phyloP scores from a whole-genome alignment of 1,140 invertebrate genomes.

The Anastatus disparis region DNA sequence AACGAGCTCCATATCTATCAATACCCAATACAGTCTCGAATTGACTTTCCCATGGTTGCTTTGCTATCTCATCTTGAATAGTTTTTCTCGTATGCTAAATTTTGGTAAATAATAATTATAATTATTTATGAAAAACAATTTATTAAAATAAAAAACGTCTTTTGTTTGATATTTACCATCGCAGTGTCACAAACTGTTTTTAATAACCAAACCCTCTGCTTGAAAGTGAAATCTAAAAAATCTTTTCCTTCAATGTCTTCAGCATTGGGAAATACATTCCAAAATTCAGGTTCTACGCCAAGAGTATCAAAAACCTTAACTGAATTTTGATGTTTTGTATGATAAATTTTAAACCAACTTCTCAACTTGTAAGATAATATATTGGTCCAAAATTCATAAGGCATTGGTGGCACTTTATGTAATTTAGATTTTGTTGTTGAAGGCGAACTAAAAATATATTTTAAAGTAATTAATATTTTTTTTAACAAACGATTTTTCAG shows the following conservation, averaged over 20 bases:
- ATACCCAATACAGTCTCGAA: slow-evolving; percentile 65
- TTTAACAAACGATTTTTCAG: too few relatives aligned
- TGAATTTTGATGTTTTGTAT: slow-evolving; percentile 61
- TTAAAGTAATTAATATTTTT: too few relatives aligned
- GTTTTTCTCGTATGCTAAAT: slow-evolving; percentile 60
- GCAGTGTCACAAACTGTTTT: slow-evolving; percentile 72
- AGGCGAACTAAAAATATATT: slow-evolving; percentile 51
- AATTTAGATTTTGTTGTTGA: slow-evolving; percentile 53
- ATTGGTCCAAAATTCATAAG: slow-evolving; percentile 71
- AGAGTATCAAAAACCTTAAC: slow-evolving; percentile 68
- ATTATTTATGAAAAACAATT: too few relatives aligned
- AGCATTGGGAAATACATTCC: slow-evolving; percentile 65
- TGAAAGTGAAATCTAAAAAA: slow-evolving; percentile 71
- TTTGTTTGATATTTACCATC: slow-evolving; percentile 60
- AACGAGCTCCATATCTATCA: slow-evolving; percentile 69
- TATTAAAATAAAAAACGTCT: not conserved
- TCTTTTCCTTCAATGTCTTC: slow-evolving; percentile 66
- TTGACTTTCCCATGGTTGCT: slow-evolving; percentile 53
- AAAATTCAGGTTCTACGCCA: slow-evolving; percentile 69
- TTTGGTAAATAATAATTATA: too few relatives aligned
- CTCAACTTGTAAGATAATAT: slow-evolving; percentile 66
- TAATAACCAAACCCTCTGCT: slow-evolving; percentile 70
- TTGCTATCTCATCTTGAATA: slow-evolving; percentile 59
- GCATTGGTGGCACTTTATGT: slow-evolving; percentile 68
- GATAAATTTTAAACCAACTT: slow-evolving; percentile 70